phyloP scores from a whole-genome alignment of 2,113 vertebrate genomes.

The Pyrgilauda ruficollis region DNA sequence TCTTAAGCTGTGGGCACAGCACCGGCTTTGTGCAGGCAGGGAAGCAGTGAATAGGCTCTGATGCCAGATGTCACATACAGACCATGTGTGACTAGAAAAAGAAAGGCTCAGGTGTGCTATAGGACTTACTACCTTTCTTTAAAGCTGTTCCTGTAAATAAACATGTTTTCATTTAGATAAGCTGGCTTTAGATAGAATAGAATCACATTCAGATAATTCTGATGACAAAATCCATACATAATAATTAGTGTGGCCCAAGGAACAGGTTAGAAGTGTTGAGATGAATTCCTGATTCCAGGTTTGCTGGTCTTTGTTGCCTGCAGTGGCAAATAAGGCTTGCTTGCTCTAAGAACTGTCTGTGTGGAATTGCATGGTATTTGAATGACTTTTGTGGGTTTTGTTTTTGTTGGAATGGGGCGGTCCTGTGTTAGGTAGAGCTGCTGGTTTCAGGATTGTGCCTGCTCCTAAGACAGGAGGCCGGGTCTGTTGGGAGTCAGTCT shows the following conservation, averaged over 20 bases:
- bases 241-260: not conserved
- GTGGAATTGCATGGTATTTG: not conserved
- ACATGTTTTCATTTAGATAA: not conserved
- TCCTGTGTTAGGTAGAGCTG: not conserved
- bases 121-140: not conserved
- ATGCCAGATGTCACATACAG: not conserved
- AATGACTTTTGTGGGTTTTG: not conserved
- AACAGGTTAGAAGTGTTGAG: not conserved
- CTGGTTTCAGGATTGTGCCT: not conserved
- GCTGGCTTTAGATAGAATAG: not conserved
- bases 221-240: accelerated
- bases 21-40: not conserved
- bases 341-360: not conserved
- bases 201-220: not conserved
- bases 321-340: not conserved
- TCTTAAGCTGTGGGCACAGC: not conserved
- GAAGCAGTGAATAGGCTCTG: not conserved
- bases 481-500: not conserved
- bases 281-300: not conserved
- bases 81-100: not conserved
- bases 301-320: not conserved
- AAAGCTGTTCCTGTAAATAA: not conserved
- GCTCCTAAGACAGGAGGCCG: not conserved
- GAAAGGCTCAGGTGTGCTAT: too few relatives aligned
- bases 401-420: accelerated